Evolutionary conservation across 2,113 vertebrate species (phyloP).

Genomic region (Delphinapterus leucas): DNA sequence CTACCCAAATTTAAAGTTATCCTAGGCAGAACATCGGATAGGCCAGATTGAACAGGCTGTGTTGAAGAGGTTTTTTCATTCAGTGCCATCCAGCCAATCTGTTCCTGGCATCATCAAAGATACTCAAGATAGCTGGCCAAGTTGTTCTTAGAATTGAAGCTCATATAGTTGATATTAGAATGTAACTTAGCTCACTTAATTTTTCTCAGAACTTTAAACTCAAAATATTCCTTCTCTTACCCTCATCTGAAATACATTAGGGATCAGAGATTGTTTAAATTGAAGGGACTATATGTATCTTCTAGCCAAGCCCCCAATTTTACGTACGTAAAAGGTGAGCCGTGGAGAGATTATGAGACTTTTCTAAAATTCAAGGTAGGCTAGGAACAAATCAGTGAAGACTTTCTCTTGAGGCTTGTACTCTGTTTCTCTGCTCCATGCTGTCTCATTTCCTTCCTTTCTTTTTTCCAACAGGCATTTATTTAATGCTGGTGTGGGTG

Average conservation of each 20-base stretch:
- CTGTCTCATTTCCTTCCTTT: not conserved
- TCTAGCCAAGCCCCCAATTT: not conserved
- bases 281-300: not conserved
- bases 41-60: constrained; percentile 65
- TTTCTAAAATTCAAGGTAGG: not conserved
- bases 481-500: not conserved
- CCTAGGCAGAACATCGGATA: not conserved
- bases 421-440: not conserved
- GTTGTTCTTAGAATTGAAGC: constrained; percentile 62
- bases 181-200: not conserved
- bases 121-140: constrained; percentile 42
- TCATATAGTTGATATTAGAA: constrained; percentile 24
- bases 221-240: not conserved
- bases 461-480: not conserved
- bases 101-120: constrained; percentile 65
- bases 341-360: not conserved
- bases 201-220: constrained; percentile 26
- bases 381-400: not conserved
- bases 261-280: not conserved
- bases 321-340: not conserved
- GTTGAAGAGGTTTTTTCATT: constrained; percentile 18
- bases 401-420: not conserved
- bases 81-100: constrained; percentile 66
- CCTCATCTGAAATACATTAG: not conserved
- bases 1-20: not conserved